Percentiles rank a stretch among this genome's conserved stretches.
Conservation (phyloP, 2,113 vertebrate species). For the Lepisosteus osseus region DNA sequence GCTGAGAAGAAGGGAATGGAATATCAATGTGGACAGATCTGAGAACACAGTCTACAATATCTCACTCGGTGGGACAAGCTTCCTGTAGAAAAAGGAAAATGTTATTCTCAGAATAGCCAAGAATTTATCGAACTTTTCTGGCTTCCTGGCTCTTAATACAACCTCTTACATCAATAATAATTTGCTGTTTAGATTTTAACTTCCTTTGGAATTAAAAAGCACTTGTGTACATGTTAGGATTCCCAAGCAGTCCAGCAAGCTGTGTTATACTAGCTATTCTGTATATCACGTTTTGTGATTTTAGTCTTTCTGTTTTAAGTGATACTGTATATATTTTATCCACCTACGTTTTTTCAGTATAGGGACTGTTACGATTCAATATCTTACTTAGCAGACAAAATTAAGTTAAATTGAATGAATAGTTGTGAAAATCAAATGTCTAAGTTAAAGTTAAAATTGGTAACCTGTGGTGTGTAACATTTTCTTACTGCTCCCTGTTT, state of each 20-base stretch:
- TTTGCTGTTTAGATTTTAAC: slow-evolving; percentile 42
- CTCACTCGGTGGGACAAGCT: slow-evolving; percentile 59
- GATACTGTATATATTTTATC: no score
- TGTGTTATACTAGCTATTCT: not conserved
- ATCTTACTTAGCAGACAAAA: no score
- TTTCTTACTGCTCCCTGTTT: no score
- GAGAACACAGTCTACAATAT: slow-evolving; percentile 54
- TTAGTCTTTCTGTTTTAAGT: no score
- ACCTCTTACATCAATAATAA: slow-evolving; percentile 38
- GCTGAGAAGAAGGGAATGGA: slow-evolving; percentile 58
- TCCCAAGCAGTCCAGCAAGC: not conserved
- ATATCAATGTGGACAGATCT: slow-evolving; percentile 63
- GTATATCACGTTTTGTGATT: no score
- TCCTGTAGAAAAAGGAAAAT: slow-evolving; percentile 51
- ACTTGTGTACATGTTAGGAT: slow-evolving; percentile 32
- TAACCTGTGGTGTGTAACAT: no score
- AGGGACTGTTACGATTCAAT: no score
- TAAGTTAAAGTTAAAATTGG: no score
- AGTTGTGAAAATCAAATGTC: no score
- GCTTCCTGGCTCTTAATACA: slow-evolving; percentile 39
- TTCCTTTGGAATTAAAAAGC: slow-evolving; percentile 8
- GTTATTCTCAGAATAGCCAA: slow-evolving; percentile 40
- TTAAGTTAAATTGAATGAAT: no score
- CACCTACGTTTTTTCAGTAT: no score
- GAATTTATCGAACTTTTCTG: slow-evolving; percentile 43